phyloP scores from a whole-genome alignment of 2,797 vertebrate species.

The Micrastur ruficollis region DNA sequence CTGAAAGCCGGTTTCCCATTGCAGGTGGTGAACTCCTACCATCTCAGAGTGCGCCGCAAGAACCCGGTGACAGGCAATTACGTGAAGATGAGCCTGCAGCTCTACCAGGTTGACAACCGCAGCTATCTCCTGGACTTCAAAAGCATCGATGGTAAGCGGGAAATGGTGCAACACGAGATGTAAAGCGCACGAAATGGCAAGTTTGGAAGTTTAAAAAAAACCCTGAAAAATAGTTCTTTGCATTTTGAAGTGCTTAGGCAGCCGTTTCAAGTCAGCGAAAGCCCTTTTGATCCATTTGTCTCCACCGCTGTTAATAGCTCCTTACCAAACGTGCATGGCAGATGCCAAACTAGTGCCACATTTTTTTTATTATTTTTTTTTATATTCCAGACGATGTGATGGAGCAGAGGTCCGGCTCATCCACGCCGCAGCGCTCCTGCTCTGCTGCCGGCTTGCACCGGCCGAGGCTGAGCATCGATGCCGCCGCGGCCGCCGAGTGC shows the following conservation, averaged over 20 bases:
- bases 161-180: neutral
- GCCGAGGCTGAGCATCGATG: slow-evolving; percentile 91
- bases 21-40: slow-evolving; percentile 96
- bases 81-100: slow-evolving; percentile 98
- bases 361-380: neutral
- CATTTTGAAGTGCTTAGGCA: accelerated
- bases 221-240: neutral
- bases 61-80: slow-evolving; percentile 96
- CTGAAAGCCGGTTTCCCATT: slow-evolving; percentile 20
- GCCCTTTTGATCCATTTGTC: neutral
- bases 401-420: slow-evolving; percentile 91
- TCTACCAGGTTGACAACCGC: slow-evolving; percentile 96
- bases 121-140: slow-evolving; percentile 98
- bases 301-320: neutral
- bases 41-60: slow-evolving; percentile 91
- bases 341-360: neutral
- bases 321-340: neutral
- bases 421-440: slow-evolving; percentile 92
- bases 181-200: accelerated
- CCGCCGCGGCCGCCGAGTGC: slow-evolving; percentile 69
- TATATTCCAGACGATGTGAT: slow-evolving; percentile 84
- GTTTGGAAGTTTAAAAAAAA: neutral
- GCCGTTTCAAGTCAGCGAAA: accelerated
- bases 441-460: slow-evolving; percentile 88
- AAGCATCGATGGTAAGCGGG: slow-evolving; percentile 91